phyloP scores from a whole-genome alignment of 2,888 invertebrate species.

The Chromoteleia sp. region DNA sequence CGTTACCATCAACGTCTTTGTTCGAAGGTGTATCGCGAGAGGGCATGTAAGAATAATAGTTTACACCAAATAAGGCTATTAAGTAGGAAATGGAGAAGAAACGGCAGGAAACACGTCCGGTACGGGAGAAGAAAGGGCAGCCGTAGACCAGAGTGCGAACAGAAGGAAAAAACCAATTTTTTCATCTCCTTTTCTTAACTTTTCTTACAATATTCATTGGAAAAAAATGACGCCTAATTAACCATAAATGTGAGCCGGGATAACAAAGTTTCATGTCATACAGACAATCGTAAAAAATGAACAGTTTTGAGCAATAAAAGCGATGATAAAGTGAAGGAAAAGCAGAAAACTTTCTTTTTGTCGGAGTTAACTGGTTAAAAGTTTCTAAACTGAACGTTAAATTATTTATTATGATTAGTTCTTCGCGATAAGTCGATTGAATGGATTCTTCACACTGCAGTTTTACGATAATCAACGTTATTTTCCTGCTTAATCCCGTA shows the following conservation, averaged over 20 bases:
- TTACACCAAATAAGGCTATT: conserved; percentile 66
- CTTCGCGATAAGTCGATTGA: conserved; percentile 44
- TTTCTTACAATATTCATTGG: conserved; percentile 18
- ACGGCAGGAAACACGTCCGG: conserved; percentile 67
- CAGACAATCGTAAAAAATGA: conserved; percentile 25
- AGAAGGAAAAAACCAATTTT: conserved; percentile 35
- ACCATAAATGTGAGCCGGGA: conserved; percentile 17
- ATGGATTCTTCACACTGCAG: conserved; percentile 45
- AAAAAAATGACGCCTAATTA: conserved; percentile 28
- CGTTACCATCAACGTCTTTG: conserved; percentile 66
- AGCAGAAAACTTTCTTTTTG: conserved; percentile 45
- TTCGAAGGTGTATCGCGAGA: conserved; percentile 64
- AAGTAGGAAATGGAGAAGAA: conserved; percentile 67
- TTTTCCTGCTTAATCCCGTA: conserved; percentile 35
- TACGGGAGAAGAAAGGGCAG: conserved; percentile 37
- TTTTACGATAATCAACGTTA: conserved; percentile 45
- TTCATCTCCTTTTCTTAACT: conserved; percentile 1
- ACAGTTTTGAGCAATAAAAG: conserved; percentile 33
- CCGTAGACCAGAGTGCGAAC: conserved; percentile 6
- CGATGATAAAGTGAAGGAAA: conserved; percentile 39
- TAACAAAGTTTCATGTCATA: conserved; percentile 21
- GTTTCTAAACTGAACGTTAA: conserved; percentile 33
- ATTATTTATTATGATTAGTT: conserved; percentile 62
- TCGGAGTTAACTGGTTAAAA: conserved; percentile 50
- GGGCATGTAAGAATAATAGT: conserved; percentile 66